Evolutionary conservation across 1,140 invertebrate genomes (phyloP).

Genomic region (Venturia canescens): DNA sequence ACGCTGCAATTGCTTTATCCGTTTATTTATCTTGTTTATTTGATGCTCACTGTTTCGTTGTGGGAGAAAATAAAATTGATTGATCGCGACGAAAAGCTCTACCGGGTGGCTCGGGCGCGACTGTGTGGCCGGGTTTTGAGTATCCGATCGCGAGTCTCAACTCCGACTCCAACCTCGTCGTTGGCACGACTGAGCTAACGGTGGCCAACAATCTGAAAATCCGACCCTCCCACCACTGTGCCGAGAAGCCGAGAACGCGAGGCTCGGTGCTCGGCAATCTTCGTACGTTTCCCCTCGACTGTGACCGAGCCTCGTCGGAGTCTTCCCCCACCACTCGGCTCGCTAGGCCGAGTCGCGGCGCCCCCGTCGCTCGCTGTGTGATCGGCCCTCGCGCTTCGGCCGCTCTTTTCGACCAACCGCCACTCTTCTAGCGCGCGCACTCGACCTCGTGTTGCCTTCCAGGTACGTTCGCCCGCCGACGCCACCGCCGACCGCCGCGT

Average conservation of each 20-base stretch:
- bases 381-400: neutral
- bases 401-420: slow-evolving; percentile 54
- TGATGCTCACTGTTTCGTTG: slow-evolving; percentile 18
- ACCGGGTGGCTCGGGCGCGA: slow-evolving; percentile 54
- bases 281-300: slow-evolving; percentile 14
- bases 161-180: slow-evolving; percentile 69
- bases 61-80: slow-evolving; percentile 27
- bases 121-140: slow-evolving; percentile 47
- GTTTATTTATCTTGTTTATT: neutral
- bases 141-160: slow-evolving; percentile 60
- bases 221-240: slow-evolving; percentile 56
- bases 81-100: slow-evolving; percentile 19
- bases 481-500: too few relatives aligned
- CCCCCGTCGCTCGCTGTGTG: slow-evolving; percentile 31
- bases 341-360: slow-evolving; percentile 12
- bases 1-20: neutral
- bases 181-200: slow-evolving; percentile 69
- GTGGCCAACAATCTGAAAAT: slow-evolving; percentile 38
- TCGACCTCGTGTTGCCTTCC: slow-evolving; percentile 51
- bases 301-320: slow-evolving; percentile 30
- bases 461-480: slow-evolving; percentile 21
- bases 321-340: slow-evolving; percentile 52
- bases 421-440: slow-evolving; percentile 35
- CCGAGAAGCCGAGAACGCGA: slow-evolving; percentile 14
- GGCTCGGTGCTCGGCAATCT: neutral